phyloP scores from a whole-genome alignment of 1,140 invertebrate genomes.

The Drosophila rufa region DNA sequence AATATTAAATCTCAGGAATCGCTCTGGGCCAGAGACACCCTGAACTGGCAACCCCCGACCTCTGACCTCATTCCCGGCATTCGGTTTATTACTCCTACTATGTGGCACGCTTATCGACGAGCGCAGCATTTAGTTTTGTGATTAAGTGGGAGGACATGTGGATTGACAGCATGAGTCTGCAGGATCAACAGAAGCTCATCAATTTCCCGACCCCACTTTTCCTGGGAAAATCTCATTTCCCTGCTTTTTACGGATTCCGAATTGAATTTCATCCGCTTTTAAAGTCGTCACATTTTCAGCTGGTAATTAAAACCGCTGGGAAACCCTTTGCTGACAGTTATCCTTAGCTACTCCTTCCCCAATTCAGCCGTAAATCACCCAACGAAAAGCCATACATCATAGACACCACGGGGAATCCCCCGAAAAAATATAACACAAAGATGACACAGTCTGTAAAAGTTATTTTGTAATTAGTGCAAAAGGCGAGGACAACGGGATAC shows the following conservation, averaged over 20 bases:
- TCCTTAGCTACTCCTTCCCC: slow-evolving; percentile 30
- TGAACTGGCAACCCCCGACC: slow-evolving; percentile 3
- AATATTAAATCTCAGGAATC: slow-evolving; percentile 83
- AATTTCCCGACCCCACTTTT: neutral
- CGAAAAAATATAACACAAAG: slow-evolving; percentile 42
- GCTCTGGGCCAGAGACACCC: slow-evolving; percentile 53
- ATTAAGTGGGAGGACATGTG: slow-evolving; percentile 84
- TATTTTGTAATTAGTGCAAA: slow-evolving; percentile 80
- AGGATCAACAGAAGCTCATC: slow-evolving; percentile 72
- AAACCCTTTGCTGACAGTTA: slow-evolving; percentile 68
- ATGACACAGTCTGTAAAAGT: slow-evolving; percentile 73
- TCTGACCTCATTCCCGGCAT: slow-evolving; percentile 10
- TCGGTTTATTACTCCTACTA: slow-evolving; percentile 50
- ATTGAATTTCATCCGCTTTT: slow-evolving; percentile 34
- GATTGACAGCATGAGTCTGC: slow-evolving; percentile 84
- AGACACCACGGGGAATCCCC: slow-evolving; percentile 70
- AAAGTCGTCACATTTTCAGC: slow-evolving; percentile 43
- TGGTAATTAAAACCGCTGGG: slow-evolving; percentile 67
- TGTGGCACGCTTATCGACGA: slow-evolving; percentile 74
- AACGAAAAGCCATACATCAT: slow-evolving; percentile 79
- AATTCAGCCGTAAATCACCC: slow-evolving; percentile 46
- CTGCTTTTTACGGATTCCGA: slow-evolving; percentile 14
- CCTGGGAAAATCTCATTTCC: slow-evolving; percentile 2
- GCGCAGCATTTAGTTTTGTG: slow-evolving; percentile 76
- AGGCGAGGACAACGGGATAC: slow-evolving; percentile 42